phyloP scores from a whole-genome alignment of 2,797 vertebrate species.

The Syngnathus rostellatus region DNA sequence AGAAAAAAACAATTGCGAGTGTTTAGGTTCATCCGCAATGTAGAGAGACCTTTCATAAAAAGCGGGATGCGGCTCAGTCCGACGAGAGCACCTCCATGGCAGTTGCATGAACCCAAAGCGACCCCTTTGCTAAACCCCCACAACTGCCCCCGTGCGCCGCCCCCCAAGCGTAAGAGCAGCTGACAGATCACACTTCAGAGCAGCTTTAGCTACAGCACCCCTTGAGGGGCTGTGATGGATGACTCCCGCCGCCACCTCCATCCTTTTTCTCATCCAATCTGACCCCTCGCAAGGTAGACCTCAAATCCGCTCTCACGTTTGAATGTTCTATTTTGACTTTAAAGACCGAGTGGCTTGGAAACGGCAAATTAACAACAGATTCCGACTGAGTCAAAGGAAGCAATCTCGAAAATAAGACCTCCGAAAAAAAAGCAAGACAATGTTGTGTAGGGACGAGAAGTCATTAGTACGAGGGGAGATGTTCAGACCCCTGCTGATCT shows the following conservation, averaged over 20 bases:
- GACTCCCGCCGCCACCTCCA: conserved; percentile 73
- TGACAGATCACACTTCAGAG: conserved; percentile 78
- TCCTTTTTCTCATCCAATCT: conserved; percentile 72
- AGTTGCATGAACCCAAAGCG: not conserved
- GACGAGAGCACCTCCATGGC: not conserved
- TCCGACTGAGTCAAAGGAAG: not conserved
- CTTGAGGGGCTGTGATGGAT: conserved; percentile 78
- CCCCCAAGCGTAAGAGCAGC: conserved; percentile 63
- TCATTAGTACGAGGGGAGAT: conserved; percentile 52
- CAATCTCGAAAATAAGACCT: not conserved
- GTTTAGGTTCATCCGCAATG: not conserved
- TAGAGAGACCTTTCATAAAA: not conserved
- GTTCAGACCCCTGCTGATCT: conserved; percentile 67
- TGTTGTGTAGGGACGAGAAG: conserved; percentile 49
- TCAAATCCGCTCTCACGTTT: conserved; percentile 23
- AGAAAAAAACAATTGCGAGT: too few species aligned
- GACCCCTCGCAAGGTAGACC: conserved; percentile 62
- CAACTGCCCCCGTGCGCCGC: conserved; percentile 48
- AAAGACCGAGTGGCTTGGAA: not conserved
- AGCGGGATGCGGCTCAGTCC: not conserved
- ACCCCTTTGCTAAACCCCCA: conserved; percentile 39
- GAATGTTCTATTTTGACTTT: conserved; percentile 12
- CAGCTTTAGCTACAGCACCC: conserved; percentile 75
- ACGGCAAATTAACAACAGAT: conserved; percentile 1
- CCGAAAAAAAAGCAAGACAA: not conserved